A percentile compares a stretch with the other conserved stretches of the same genome.
phyloP scores from a whole-genome alignment of 2,797 vertebrate species.

The Gephyroberyx darwinii region DNA sequence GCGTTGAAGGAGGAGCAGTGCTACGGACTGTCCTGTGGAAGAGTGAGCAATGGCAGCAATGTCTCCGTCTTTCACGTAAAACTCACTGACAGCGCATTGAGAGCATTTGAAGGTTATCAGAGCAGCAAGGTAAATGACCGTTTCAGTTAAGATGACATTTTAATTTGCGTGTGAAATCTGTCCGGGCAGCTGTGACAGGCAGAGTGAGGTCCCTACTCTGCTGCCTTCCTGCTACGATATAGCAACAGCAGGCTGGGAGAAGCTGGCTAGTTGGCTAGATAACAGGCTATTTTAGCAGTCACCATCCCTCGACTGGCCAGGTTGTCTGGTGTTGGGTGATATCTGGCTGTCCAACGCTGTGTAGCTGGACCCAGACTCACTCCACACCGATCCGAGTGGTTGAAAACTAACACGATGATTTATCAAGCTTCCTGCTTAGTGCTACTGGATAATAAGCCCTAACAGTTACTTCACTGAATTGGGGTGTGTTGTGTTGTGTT shows the following conservation, averaged over 20 bases:
- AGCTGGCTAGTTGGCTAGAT: slow-evolving; percentile 14
- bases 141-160: slow-evolving; percentile 34
- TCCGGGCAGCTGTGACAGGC: slow-evolving; percentile 67
- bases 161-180: slow-evolving; percentile 38
- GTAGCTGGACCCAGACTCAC: slow-evolving; percentile 32
- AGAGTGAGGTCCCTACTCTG: slow-evolving; percentile 53
- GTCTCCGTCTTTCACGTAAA: slow-evolving; percentile 97
- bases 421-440: slow-evolving; percentile 21
- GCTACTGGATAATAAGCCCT: slow-evolving; percentile 9
- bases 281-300: slow-evolving; percentile 23
- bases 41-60: slow-evolving; percentile 91
- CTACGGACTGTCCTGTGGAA: slow-evolving; percentile 97
- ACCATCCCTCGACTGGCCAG: background rate
- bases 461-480: slow-evolving; percentile 17
- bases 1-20: slow-evolving; percentile 96
- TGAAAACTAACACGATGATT: slow-evolving; percentile 19
- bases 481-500: background rate
- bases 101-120: slow-evolving; percentile 92
- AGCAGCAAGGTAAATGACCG: slow-evolving; percentile 85
- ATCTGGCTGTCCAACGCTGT: background rate
- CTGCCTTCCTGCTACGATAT: slow-evolving; percentile 43
- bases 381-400: slow-evolving; percentile 12
- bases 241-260: slow-evolving; percentile 7
- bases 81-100: slow-evolving; percentile 95
- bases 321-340: background rate